phyloP scores from a whole-genome alignment of 2,113 vertebrate genomes.

The Poeciliopsis prolifica region DNA sequence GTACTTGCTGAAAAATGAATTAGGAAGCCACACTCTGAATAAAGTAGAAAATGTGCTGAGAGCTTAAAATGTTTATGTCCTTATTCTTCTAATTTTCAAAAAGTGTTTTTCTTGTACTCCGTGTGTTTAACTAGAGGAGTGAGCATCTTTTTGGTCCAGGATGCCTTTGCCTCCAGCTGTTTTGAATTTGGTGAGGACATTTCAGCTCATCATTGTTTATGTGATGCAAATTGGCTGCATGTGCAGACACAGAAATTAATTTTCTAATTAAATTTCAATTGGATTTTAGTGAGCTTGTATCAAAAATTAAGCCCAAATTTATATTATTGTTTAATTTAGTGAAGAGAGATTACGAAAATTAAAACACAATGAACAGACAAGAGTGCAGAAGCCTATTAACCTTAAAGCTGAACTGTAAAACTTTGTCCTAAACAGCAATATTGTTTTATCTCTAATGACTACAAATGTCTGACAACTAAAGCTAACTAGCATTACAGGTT shows the following conservation, averaged over 20 bases:
- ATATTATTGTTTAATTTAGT: background rate
- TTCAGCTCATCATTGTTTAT: background rate
- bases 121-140: background rate
- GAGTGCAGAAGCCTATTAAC: background rate
- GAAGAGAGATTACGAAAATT: background rate
- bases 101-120: background rate
- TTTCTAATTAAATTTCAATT: background rate
- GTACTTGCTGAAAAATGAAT: background rate
- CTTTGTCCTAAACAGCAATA: background rate
- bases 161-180: background rate
- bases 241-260: background rate
- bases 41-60: background rate
- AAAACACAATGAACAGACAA: slow-evolving; percentile 11
- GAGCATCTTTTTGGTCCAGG: background rate
- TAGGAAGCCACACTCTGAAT: background rate
- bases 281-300: background rate
- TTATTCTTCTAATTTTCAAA: background rate
- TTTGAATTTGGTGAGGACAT: background rate
- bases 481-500: background rate
- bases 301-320: background rate
- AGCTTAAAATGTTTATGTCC: background rate
- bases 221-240: background rate
- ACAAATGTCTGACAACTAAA: background rate
- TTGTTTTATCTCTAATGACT: background rate
- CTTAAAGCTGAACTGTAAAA: background rate